phyloP scores from a whole-genome alignment of 2,113 vertebrate species.

The Myrmophylax atrothorax region DNA sequence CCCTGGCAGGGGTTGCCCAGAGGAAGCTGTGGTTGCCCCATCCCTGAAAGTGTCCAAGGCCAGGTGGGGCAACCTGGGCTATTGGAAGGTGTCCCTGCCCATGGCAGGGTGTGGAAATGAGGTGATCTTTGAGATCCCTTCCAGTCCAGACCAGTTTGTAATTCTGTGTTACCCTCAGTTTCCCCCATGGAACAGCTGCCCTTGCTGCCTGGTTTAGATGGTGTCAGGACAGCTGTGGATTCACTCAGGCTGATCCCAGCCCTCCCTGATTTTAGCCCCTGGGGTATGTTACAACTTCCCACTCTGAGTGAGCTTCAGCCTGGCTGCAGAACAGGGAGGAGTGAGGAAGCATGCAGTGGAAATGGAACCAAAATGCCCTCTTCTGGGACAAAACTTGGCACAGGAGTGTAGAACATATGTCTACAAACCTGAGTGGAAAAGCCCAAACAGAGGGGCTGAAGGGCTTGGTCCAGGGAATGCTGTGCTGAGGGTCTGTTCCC shows the following conservation, averaged over 20 bases:
- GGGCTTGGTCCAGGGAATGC: background rate
- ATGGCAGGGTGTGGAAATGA: rapidly evolving
- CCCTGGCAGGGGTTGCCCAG: background rate
- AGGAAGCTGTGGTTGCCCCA: background rate
- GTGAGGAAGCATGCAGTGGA: background rate
- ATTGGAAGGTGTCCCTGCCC: background rate
- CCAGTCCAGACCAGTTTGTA: background rate
- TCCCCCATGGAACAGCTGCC: background rate
- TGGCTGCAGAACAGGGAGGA: background rate
- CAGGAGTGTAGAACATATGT: rapidly evolving
- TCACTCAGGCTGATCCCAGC: background rate
- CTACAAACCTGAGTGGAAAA: background rate
- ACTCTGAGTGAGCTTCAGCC: background rate
- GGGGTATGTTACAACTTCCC: background rate
- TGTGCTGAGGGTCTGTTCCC: background rate
- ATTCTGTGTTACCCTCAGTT: background rate
- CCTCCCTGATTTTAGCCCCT: background rate
- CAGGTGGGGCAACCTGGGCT: background rate
- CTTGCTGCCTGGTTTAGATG: background rate
- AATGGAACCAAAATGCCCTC: background rate
- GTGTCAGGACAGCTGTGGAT: background rate
- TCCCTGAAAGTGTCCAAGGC: background rate
- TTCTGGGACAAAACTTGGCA: background rate
- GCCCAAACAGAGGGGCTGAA: background rate
- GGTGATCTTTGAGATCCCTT: rapidly evolving